Conservation (phyloP, 1,140 invertebrate genomes). For the Triops cancriformis region DNA sequence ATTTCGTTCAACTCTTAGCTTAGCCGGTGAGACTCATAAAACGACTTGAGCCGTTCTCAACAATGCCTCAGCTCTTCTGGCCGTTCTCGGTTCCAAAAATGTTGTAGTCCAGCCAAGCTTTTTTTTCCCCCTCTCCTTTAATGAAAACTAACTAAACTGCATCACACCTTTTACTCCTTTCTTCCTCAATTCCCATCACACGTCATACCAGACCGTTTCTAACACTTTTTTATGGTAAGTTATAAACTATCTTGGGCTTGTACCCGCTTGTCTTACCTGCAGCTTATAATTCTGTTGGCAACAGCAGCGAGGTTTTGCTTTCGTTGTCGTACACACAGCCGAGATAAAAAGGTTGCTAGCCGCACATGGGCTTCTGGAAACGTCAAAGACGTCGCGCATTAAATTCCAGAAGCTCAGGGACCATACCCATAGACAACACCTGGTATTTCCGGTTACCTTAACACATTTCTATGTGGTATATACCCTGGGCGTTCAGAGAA, state of each 20-base stretch:
- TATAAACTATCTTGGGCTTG: background rate
- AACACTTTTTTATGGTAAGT: background rate
- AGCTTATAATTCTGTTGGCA: background rate
- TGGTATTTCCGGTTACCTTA: constrained; percentile 13
- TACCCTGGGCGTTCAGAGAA: background rate
- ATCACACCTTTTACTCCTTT: background rate
- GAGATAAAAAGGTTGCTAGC: background rate
- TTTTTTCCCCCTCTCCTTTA: background rate
- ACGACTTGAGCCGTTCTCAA: background rate
- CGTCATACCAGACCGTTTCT: background rate
- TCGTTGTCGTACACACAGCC: background rate
- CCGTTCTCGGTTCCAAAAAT: background rate
- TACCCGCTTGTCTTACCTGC: background rate
- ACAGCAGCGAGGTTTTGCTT: background rate
- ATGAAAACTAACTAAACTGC: constrained; percentile 4
- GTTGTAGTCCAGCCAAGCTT: background rate
- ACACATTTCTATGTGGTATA: background rate
- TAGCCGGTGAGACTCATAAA: background rate
- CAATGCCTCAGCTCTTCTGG: background rate
- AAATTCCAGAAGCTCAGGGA: background rate
- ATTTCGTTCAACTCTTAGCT: background rate
- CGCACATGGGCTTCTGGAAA: background rate
- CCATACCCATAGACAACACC: constrained; percentile 5
- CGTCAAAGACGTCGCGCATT: background rate
- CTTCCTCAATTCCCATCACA: background rate